Evolutionary conservation across 1,140 invertebrate species (phyloP), one percentile per base, ranked within the genome.

Genomic region (Hyles vespertilio): DNA sequence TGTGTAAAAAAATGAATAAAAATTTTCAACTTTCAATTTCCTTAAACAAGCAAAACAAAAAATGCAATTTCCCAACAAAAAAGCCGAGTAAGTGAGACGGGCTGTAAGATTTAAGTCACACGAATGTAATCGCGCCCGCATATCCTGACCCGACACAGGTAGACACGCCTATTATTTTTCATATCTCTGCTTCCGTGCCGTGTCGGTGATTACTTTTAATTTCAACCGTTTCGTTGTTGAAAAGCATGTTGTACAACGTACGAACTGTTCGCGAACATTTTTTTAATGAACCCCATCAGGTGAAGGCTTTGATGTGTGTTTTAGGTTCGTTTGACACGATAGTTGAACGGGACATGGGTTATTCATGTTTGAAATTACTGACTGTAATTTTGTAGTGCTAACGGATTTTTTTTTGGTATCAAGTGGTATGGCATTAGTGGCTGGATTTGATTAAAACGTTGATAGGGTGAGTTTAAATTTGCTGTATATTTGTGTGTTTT

Each of bases 121-220:
- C 56, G 56, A 61, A 11, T 60, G 67, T 81, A 79, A 80, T 74
- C 72, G 70, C 67, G 51, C 64, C 59, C 64, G 61, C 66, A 72
- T 70, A 73, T 76, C 69, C 70, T 69, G 67, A 67, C 65, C 68
- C 54, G 47, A 43, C 58, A 60, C 69, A 71, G 69, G 71, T 71
- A 71, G 60, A 70, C 61, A 57, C 63, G 60, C 74, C 74, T 83
- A 79, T 81, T 84, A 81, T 83, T 83, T 83, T 79, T 83, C 80
- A 81, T 84, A 81, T 84, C 80, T 81, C 68, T 74, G 74, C 64
- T 72, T 77, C 74, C 77, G 72, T 77, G 70, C 69, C 65, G 59
- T 72, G 67, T 65, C 67, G 67, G 72, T 77, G 77, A 87, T 87
- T 84, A 84, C 75, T 87, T 84, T 84, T 87, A 84, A 84, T 84